Base-by-base conservation (phyloP, 53 echinoderm and acorn worm genomes). In the Antedon mediterranea region DNA sequence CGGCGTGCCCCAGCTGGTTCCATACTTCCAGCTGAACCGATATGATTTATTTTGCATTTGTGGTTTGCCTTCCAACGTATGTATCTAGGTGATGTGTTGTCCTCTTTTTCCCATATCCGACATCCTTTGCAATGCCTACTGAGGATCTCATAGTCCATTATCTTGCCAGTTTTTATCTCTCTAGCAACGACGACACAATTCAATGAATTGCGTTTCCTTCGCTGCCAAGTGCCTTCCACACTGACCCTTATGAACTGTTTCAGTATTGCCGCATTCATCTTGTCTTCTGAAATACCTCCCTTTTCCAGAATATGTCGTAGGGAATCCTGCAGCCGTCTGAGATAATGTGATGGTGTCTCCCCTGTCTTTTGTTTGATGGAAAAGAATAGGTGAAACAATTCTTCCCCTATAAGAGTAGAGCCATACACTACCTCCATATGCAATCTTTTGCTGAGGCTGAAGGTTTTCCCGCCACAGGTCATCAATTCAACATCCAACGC, bases 381-480 rank as follows among this genome's bases (percentile, higher is more conserved):
- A 18, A 11, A 57, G 57, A 57, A 57, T 57, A 18, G 9, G 57
- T 57, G 57, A 1, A 57, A 18, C 23, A 57, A 18, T 23, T 57
- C 57, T 18, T 57, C 57, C 3, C 57, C 57, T 57, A 26, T 57
- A 3, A 57, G 57, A 2, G 57, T 57, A 57, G 57, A 57, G 9
- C 57, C 57, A 57, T 57, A 57, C 57, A 18, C 57, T 57, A 57
- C 57, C 57, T 57, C 57, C 2, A 57, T 8, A 2, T 13, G 23
- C 57, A 57, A 26, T 57, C 57, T 26, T 18, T 57, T 11, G 57
- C 57, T 23, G 43, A 30, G n/a, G 78, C 78, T 43, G 43, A 6
- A 78, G 78, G 31, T 78, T 44, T 44, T 81, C 82, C 32, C 75
- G 70, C 28, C 43, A 20, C 28, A 81, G 74, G 75, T 81, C 82